Evolutionary conservation across 1,140 invertebrate genomes (phyloP), one percentile per base, ranked within the genome.

Genomic region (Thaumetopoea pityocampa): DNA sequence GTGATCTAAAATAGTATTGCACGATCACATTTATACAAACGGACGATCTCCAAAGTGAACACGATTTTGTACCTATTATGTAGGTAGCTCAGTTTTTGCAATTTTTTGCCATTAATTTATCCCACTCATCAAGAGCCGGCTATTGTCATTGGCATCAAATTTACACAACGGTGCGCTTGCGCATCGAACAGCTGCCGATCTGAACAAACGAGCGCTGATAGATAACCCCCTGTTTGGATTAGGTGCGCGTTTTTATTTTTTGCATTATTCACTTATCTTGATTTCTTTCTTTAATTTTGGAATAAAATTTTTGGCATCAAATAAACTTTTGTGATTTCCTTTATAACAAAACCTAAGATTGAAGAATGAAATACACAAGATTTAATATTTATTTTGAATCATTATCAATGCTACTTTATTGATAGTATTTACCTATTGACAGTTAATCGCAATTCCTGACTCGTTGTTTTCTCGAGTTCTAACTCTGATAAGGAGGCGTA

Each of bases 131-230:
- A 61, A 58, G 58, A 33, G 52, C 42, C 34, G 34, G 36, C 54
- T 61, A 59, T 71, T 73, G 72, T 71, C 64, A 57, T 41, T 36
- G 49, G 56, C 34, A 51, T 56, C 53, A 50, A 58, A 55, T 64
- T 66, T 59, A 63, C 62, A 67, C 53, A 50, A 35, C 41, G 56
- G 43, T 70, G 63, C 52, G 55, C 51, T 22, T 23, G 47, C 36
- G 54, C 40, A 49, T 40, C 27, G 14, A 28, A 38, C 73, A 70
- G 64, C 70, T 70, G 73, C 56, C 58, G 61, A 63, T 67, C 47
- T 56, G 54, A 63, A 65, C 58, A 65, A 69, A 72, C 66, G n/a
- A 58, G 46, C 46, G 40, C 40, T 24, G 50, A 54, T 50, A 56
- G 57, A 54, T 65, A 60, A 51, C 54, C 56, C 56, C 36, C 47